Base-by-base conservation (phyloP, 1,140 invertebrate genomes). In the Augochlora pura region DNA sequence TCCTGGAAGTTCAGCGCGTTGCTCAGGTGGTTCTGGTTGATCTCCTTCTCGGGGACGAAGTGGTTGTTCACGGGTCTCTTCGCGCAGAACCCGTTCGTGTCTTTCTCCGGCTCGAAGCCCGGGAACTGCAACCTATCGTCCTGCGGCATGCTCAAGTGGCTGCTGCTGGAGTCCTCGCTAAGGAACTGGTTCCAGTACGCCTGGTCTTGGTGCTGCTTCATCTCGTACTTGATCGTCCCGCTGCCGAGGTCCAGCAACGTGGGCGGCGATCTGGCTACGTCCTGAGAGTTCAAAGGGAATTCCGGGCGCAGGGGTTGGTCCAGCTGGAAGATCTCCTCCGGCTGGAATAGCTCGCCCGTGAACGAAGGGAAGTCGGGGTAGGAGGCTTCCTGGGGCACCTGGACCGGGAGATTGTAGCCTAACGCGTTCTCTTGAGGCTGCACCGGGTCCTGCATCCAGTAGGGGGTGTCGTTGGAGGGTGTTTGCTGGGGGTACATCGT, bases 281-380 rank as follows among this genome's bases (percentile, higher is more conserved):
- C 94, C 42, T 91, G 90, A 7, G 93, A 91, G 64, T 90, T 90
- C 2, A 85, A 52, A 0, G 89, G 72, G 72, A 94, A 95, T 76
- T 96, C 95, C 0, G 94, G 91, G 82, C 95, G 93, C n/a, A 96
- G 93, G 0, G 96, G 96, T 87, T 96, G 96, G 79, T 96, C 96
- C 54, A 96, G 87, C 88, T 96, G 96, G 87, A 96, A 97, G 65
- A 96, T 96, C 90, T 96, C 95, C 87, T 96, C 96, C 0, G 96
- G 95, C 84, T 96, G 96, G 87, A 96, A 96, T n/a, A 96, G 93
- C 83, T 96, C 96, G 12, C 94, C 94, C 0, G 94, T 92, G 66
- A 95, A 94, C 5, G 94, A 90, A 0, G 94, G 90, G 54, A 94
- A 94, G 63, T 95, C 93, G 59, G 88, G 86, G 42, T 92, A 91